Base-by-base conservation (phyloP, 2,888 invertebrate genomes). In the Chloroclysta siterata region DNA sequence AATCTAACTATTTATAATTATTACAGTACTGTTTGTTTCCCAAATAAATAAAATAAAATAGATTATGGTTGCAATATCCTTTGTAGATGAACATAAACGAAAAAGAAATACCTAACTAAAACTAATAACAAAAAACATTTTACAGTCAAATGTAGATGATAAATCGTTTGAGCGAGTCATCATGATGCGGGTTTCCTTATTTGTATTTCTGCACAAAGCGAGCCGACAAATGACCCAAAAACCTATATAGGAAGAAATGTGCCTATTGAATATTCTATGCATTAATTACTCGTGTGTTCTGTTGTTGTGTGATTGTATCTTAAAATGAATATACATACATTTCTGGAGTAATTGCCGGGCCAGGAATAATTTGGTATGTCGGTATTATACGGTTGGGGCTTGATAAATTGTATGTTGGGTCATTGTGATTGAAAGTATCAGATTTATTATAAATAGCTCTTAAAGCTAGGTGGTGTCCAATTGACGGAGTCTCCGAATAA, bases 151-250 rank as follows among this genome's bases (percentile, higher is more conserved):
- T 46, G 46, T 46, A 28, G 7, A 54, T 63, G 59, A 85, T 79
- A 79, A 83, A 84, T 83, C 81, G 78, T 74, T 73, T 74, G 74
- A 72, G 72, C 79, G 78, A 81, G 79, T 80, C 75, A 73, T 72
- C 76, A 77, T 82, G 81, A 84, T 80, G 75, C 74, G 81, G 83
- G 82, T 79, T 69, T 74, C 72, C 78, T 76, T 78, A 79, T 78
- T 78, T 76, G 77, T 79, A 71, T 75, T 71, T 41, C 75, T 73
- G 68, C 73, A 68, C 69, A 69, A 80, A 78, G 74, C 72, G 72
- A 72, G 68, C 53, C 69, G 72, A 65, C 71, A 61, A 36, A 68
- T 71, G 69, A 72, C 72, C 65, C 65, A 65, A 69, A 72, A 70
- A 74, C 75, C 73, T 74, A 74, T 72, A 78, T 74, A 69, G 58